Evolutionary conservation across 2,888 invertebrate genomes (phyloP).

Genomic region (Cosmopolites sordidus): DNA sequence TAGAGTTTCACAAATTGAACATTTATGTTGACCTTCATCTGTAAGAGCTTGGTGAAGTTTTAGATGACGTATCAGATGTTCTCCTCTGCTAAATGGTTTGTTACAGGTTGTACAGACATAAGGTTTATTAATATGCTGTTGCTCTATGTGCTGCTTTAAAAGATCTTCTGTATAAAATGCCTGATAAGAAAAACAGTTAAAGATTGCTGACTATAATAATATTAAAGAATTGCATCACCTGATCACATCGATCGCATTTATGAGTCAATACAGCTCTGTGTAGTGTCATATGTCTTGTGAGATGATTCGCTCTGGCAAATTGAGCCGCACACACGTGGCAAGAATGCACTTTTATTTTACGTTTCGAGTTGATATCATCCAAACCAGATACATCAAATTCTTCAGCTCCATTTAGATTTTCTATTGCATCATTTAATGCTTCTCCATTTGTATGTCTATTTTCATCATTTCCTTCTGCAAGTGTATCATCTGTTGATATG

Average conservation of each 20-base stretch:
- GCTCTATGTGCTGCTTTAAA: slow-evolving; percentile 44
- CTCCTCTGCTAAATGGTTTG: slow-evolving; percentile 46
- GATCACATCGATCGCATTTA: slow-evolving; percentile 47
- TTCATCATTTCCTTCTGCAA: slow-evolving; percentile 1
- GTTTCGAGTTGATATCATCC: slow-evolving; percentile 17
- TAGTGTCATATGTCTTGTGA: slow-evolving; percentile 48
- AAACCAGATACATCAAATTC: background rate
- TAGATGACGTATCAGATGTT: slow-evolving; percentile 48
- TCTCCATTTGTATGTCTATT: background rate
- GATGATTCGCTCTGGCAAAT: slow-evolving; percentile 45
- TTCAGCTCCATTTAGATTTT: slow-evolving; percentile 20
- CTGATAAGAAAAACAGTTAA: slow-evolving; percentile 6
- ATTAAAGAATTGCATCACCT: slow-evolving; percentile 24
- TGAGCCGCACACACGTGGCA: slow-evolving; percentile 47
- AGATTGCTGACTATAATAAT: background rate
- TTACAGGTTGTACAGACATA: slow-evolving; percentile 47
- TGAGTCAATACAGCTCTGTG: slow-evolving; percentile 45
- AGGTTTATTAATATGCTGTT: slow-evolving; percentile 47
- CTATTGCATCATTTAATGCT: slow-evolving; percentile 13
- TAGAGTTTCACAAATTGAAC: slow-evolving; percentile 46
- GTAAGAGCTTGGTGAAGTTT: slow-evolving; percentile 42
- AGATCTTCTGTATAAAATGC: slow-evolving; percentile 44
- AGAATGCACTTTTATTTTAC: slow-evolving; percentile 37
- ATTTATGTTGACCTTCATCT: slow-evolving; percentile 41
- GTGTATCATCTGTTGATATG: too few relatives aligned